Evolutionary conservation across 2,888 invertebrate genomes (phyloP), one percentile per base, ranked within the genome.

Genomic region (Andrena dorsata): DNA sequence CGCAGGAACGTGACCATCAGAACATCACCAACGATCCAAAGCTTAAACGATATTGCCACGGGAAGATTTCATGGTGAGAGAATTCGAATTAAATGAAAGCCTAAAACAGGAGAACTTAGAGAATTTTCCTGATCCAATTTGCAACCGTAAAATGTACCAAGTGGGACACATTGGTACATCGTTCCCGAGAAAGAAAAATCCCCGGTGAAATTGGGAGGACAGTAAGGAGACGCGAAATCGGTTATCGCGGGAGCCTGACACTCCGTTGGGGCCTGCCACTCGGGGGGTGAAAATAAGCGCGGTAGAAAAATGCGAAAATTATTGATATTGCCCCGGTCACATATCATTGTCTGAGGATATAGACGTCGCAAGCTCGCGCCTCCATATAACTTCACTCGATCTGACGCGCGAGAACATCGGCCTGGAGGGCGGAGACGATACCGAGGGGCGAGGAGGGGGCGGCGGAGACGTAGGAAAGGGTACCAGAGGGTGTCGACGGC

Each of bases 261-360:
- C 69, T 81, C 75, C 53, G 74, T 76, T 76, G 77, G 83, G 85
- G 82, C 77, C 81, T 84, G 85, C 75, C 84, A 74, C 64, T 68
- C 35, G 75, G 80, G 41, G 35, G 76, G 75, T 72, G 85, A 75
- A 80, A 85, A 84, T 86, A 84, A 84, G 83, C 82, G 73, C 89
- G 91, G 85, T 83, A 91, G 91, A 92, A 93, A 92, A 93, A 93
- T 93, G 93, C 87, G 93, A 93, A 93, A 93, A 93, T 93, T 93
- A 93, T 93, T 93, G 93, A 93, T 94, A 94, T 93, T 92, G 91
- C 93, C 87, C 81, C 89, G 91, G 91, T 93, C 93, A 93, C 94
- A 93, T 94, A 94, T 94, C 93, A 93, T 93, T 93, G 93, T 93
- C 92, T 92, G 88, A 91, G 89, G 89, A 92, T 93, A 93, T 93